phyloP scores from a whole-genome alignment of 2,888 invertebrate species.

The Drosophila anomalata region DNA sequence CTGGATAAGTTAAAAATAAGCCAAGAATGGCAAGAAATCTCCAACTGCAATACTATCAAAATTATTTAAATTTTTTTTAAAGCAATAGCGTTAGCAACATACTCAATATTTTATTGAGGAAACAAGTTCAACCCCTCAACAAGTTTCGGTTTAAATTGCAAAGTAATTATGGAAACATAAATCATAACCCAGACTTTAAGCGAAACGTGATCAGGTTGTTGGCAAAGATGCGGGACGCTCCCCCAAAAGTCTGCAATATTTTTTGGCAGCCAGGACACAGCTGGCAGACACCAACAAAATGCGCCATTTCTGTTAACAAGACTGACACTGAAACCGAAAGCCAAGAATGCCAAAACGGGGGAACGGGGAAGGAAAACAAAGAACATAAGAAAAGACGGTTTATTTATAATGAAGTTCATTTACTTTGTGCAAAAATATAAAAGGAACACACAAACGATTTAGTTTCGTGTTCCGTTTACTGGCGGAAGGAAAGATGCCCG shows the following conservation, averaged over 20 bases:
- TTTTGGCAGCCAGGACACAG: slow-evolving; percentile 8
- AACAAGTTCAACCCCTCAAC: not conserved
- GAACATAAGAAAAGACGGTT: slow-evolving; percentile 20
- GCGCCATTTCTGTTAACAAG: slow-evolving; percentile 25
- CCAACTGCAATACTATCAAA: not conserved
- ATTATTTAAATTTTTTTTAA: not conserved
- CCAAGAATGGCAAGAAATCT: not conserved
- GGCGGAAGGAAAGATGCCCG: slow-evolving; percentile 19
- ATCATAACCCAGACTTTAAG: slow-evolving; percentile 1
- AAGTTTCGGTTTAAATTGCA: not conserved
- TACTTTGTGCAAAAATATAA: slow-evolving; percentile 52
- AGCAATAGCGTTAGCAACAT: not conserved
- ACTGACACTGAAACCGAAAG: slow-evolving; percentile 45
- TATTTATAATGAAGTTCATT: slow-evolving; percentile 68
- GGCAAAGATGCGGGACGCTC: slow-evolving; percentile 2
- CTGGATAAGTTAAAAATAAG: not conserved
- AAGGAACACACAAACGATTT: slow-evolving; percentile 46
- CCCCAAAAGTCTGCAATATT: slow-evolving; percentile 3
- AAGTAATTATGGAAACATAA: not conserved
- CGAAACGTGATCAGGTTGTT: slow-evolving; percentile 8
- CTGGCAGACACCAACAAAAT: slow-evolving; percentile 19
- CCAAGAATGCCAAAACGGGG: slow-evolving; percentile 5
- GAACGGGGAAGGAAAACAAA: not conserved
- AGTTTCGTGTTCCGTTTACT: slow-evolving; percentile 57
- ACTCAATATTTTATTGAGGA: not conserved